A percentile compares a stretch with the other conserved stretches of the same genome.
Conservation (phyloP, 2,797 vertebrate genomes). For the Tauraco hartlaubi region DNA sequence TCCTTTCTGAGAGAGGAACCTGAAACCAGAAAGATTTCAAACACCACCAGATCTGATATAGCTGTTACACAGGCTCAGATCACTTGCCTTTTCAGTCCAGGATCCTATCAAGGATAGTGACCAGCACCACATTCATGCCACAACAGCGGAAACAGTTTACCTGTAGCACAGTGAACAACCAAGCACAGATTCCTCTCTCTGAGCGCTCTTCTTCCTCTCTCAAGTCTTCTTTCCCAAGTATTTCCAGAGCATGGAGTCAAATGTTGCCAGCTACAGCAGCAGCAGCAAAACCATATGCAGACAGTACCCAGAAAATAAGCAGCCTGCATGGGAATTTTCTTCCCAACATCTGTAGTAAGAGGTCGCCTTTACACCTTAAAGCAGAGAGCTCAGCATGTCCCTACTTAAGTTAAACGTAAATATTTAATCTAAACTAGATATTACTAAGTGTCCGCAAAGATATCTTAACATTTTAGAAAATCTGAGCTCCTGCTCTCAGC, state of each 20-base stretch:
- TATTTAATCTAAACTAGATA: background rate
- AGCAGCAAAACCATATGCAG: background rate
- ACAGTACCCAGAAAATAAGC: background rate
- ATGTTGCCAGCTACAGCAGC: background rate
- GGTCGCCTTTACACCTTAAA: background rate
- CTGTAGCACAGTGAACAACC: background rate
- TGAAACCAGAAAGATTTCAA: background rate
- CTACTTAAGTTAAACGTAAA: background rate
- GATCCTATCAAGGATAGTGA: background rate
- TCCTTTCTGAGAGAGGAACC: background rate
- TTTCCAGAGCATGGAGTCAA: background rate
- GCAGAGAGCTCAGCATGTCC: background rate
- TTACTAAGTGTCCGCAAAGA: background rate
- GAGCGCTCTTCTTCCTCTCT: background rate
- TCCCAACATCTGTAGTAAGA: background rate
- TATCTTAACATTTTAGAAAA: background rate
- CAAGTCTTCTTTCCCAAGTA: background rate
- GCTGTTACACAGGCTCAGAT: background rate
- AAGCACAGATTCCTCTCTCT: background rate
- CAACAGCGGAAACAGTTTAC: background rate
- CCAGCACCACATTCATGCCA: background rate
- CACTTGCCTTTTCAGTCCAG: background rate
- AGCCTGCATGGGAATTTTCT: background rate
- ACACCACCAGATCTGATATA: background rate
- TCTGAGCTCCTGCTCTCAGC: background rate